phyloP scores from a whole-genome alignment of 2,888 invertebrate species.

The Ramazzottius varieornatus region DNA sequence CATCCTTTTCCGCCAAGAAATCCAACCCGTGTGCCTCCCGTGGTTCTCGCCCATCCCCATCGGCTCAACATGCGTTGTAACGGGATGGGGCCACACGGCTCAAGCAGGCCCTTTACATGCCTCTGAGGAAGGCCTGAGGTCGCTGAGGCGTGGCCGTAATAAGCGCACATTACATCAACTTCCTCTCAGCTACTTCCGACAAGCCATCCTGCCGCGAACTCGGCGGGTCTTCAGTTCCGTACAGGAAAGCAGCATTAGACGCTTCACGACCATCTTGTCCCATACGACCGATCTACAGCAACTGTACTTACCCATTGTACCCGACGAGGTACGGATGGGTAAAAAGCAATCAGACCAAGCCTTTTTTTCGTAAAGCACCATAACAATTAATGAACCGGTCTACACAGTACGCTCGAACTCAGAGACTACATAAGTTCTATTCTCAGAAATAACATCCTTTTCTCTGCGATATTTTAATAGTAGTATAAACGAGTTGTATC shows the following conservation, averaged over 20 bases:
- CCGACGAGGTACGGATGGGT: neutral
- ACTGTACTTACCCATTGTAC: neutral
- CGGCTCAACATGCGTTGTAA: neutral
- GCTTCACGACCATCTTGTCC: neutral
- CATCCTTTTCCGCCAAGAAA: neutral
- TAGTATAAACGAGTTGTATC: too few relatives aligned
- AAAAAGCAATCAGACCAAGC: too few relatives aligned
- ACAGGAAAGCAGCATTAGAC: neutral
- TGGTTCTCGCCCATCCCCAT: neutral
- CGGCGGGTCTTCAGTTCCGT: neutral
- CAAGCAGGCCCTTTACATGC: neutral
- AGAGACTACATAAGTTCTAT: too few relatives aligned
- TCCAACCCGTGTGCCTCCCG: neutral
- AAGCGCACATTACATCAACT: neutral
- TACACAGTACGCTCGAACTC: too few relatives aligned
- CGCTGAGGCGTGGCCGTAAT: neutral
- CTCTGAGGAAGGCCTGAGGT: neutral
- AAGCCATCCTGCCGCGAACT: neutral
- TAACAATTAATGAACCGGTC: too few relatives aligned
- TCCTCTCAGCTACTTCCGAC: neutral
- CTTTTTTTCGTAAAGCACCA: too few relatives aligned
- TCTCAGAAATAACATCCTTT: too few relatives aligned
- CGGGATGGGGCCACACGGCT: neutral
- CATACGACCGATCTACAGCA: slow-evolving; percentile 1
- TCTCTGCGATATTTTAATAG: too few relatives aligned